A percentile compares a stretch with the other conserved stretches of the same genome.
These are phyloP conservation scores for Hydrozoanthus tunicans DNA, from an alignment of 64 coral and sea anemone species.

Conservation along the genomic window DNA sequence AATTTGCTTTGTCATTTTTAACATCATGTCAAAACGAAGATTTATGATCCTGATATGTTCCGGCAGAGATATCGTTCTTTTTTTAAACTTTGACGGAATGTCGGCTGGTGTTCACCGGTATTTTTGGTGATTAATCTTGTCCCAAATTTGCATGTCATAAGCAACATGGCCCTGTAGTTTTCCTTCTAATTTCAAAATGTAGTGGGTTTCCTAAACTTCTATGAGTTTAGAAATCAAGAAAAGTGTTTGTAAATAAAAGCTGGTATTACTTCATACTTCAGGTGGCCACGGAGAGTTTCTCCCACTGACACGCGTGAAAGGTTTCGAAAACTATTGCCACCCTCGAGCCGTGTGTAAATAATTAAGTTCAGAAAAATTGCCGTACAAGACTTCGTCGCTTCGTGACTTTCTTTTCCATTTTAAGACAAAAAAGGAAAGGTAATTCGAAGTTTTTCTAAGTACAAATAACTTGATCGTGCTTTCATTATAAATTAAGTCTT, in stretches of 20 bases:
- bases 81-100: background rate
- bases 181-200: background rate
- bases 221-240: conserved; percentile 2
- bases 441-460: background rate
- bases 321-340: conserved; percentile 52
- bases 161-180: background rate
- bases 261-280: conserved; percentile 60
- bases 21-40: background rate
- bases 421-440: conserved; percentile 58
- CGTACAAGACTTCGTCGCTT: conserved; percentile 15
- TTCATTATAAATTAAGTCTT: background rate
- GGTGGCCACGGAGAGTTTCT: background rate
- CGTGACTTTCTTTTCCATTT: conserved; percentile 54
- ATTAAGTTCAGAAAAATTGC: conserved; percentile 25
- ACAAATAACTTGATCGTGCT: background rate
- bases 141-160: background rate
- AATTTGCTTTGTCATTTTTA: background rate
- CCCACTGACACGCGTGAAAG: conserved; percentile 32
- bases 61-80: background rate
- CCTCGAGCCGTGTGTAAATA: conserved; percentile 29
- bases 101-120: background rate
- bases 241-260: conserved; percentile 51
- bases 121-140: background rate
- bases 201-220: background rate
- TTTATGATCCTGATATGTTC: background rate